These are phyloP conservation scores for Diachrysia chrysitis DNA, from an alignment of 2,888 invertebrate genomes.

Conservation along the genomic window DNA sequence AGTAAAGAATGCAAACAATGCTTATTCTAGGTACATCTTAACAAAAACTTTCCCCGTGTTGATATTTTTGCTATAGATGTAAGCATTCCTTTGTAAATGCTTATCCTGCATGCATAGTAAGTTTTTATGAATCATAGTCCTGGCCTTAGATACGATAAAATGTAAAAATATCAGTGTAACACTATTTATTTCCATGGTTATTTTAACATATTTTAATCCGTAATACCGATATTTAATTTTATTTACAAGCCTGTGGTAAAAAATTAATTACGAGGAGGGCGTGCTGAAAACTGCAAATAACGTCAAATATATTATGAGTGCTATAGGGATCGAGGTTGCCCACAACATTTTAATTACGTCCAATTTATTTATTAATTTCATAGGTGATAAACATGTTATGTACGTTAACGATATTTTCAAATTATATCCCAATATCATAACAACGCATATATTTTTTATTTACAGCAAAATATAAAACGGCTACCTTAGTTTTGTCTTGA, in stretches of 20 bases:
- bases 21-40: not conserved
- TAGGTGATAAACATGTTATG: not conserved
- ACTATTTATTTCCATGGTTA: not conserved
- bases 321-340: slow-evolving; percentile 18
- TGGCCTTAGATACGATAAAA: not conserved
- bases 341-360: slow-evolving; percentile 38
- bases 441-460: not conserved
- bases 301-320: slow-evolving; percentile 22
- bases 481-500: no score
- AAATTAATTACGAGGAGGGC: slow-evolving; percentile 39
- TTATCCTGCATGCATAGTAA: not conserved
- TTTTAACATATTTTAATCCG: not conserved
- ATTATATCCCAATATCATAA: not conserved
- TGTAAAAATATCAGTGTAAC: not conserved
- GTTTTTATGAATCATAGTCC: not conserved
- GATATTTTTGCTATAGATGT: not conserved
- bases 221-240: not conserved
- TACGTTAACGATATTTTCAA: not conserved
- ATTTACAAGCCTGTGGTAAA: not conserved
- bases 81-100: not conserved
- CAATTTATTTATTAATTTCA: slow-evolving; percentile 23
- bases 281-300: slow-evolving; percentile 26
- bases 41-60: not conserved
- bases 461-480: no score
- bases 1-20: not conserved